A percentile compares a stretch with the other conserved stretches of the same genome.
Conservation (phyloP, 2,888 invertebrate species). For the Drosophila acutilabella region DNA sequence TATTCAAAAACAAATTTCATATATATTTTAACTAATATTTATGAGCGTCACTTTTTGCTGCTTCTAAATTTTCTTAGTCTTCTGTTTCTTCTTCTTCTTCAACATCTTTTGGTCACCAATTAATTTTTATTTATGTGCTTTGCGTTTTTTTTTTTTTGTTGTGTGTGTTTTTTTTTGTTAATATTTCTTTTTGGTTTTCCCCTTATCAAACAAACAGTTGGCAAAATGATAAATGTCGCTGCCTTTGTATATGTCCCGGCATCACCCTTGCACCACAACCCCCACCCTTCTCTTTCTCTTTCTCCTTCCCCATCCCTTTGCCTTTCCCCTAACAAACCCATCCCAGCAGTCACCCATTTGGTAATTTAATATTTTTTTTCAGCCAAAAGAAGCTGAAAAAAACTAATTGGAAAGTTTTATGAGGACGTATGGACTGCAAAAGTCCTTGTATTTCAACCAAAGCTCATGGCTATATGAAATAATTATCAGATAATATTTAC, state of each 20-base stretch:
- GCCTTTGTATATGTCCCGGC: slow-evolving; percentile 48
- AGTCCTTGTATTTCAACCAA: too few relatives aligned
- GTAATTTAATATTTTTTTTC: slow-evolving; percentile 76
- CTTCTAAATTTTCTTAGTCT: too few relatives aligned
- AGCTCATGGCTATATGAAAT: too few relatives aligned
- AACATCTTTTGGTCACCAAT: slow-evolving; percentile 62
- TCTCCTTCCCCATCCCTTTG: too few relatives aligned
- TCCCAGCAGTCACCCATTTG: slow-evolving; percentile 42
- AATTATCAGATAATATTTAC: too few relatives aligned
- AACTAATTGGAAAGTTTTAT: too few relatives aligned
- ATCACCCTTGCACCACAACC: slow-evolving; percentile 48
- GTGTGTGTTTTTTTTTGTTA: slow-evolving; percentile 6
- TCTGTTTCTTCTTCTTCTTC: slow-evolving; percentile 17
- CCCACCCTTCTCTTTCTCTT: slow-evolving; percentile 2
- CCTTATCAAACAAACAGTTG: slow-evolving; percentile 81
- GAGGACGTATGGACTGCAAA: too few relatives aligned
- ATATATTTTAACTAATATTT: slow-evolving; percentile 71
- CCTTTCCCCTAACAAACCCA: neutral
- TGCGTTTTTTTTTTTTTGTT: slow-evolving; percentile 43
- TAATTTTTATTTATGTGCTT: slow-evolving; percentile 77
- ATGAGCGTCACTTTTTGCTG: slow-evolving; percentile 41
- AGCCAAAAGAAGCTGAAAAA: slow-evolving; percentile 23
- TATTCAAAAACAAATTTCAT: slow-evolving; percentile 28
- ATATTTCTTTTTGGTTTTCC: slow-evolving; percentile 15
- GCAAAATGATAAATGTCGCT: slow-evolving; percentile 81